Conservation (phyloP, 2,797 vertebrate genomes). For the Gastrophryne carolinensis region DNA sequence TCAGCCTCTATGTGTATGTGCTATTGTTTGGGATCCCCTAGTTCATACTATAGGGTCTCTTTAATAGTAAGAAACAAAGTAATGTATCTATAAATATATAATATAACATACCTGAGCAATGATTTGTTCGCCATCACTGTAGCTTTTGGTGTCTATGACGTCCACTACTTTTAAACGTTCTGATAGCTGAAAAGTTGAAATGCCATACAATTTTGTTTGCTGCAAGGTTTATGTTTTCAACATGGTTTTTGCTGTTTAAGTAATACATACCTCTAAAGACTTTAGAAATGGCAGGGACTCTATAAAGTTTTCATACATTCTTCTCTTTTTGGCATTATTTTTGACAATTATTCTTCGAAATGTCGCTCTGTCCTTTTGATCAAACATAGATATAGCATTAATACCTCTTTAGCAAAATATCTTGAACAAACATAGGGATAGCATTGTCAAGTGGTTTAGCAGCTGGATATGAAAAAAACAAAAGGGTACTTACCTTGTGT, state of each 20-base stretch:
- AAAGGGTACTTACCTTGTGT: too few relatives aligned
- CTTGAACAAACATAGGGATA: too few relatives aligned
- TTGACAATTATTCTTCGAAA: slow-evolving; percentile 98
- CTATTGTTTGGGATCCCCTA: too few relatives aligned
- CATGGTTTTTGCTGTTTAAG: background rate
- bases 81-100: too few relatives aligned
- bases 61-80: too few relatives aligned
- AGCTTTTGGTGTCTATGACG: slow-evolving; percentile 90
- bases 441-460: too few relatives aligned
- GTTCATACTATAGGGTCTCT: too few relatives aligned
- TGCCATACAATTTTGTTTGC: slow-evolving; percentile 50
- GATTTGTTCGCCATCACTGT: slow-evolving; percentile 88
- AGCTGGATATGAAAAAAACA: too few relatives aligned
- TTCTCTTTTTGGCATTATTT: slow-evolving; percentile 98
- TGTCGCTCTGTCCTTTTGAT: slow-evolving; percentile 88
- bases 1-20: too few relatives aligned
- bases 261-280: slow-evolving; percentile 86
- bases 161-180: slow-evolving; percentile 98
- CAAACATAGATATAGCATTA: slow-evolving; percentile 52
- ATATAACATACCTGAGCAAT: slow-evolving; percentile 88
- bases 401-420: background rate
- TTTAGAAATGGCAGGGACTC: slow-evolving; percentile 95
- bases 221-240: background rate
- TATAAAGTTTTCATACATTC: slow-evolving; percentile 96
- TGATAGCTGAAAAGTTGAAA: slow-evolving; percentile 74